These are phyloP conservation scores for Manis crassicaudata DNA, from an alignment of 2,797 vertebrate species.

Conservation along the genomic window DNA sequence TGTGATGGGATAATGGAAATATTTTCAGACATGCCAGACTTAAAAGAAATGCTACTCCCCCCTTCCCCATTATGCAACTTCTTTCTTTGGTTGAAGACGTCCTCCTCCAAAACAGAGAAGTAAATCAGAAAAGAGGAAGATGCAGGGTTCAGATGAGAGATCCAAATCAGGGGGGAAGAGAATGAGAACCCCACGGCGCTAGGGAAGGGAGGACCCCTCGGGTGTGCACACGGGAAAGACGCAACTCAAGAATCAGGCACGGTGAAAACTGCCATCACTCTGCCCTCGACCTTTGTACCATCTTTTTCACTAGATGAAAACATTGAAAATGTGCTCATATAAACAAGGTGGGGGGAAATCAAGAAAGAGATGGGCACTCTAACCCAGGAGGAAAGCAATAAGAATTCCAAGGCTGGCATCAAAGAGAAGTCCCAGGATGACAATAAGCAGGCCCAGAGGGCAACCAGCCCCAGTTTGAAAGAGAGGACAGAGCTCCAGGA, in stretches of 20 bases:
- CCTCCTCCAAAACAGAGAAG: background rate
- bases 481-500: background rate
- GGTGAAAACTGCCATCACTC: background rate
- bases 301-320: background rate
- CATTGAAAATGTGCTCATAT: background rate
- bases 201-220: background rate
- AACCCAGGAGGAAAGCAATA: background rate
- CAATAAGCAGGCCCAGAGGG: background rate
- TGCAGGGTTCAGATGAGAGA: background rate
- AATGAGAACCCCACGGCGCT: background rate
- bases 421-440: background rate
- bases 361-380: background rate
- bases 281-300: background rate
- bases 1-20: background rate
- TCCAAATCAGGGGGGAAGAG: background rate
- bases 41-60: background rate
- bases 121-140: background rate
- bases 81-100: background rate
- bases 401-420: background rate
- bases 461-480: background rate
- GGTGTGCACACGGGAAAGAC: background rate
- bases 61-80: background rate
- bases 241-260: background rate
- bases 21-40: background rate
- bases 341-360: background rate